Evolutionary conservation across 2,888 invertebrate genomes (phyloP), one percentile per base, ranked within the genome.

Genomic region (Amphipoea lucens): DNA sequence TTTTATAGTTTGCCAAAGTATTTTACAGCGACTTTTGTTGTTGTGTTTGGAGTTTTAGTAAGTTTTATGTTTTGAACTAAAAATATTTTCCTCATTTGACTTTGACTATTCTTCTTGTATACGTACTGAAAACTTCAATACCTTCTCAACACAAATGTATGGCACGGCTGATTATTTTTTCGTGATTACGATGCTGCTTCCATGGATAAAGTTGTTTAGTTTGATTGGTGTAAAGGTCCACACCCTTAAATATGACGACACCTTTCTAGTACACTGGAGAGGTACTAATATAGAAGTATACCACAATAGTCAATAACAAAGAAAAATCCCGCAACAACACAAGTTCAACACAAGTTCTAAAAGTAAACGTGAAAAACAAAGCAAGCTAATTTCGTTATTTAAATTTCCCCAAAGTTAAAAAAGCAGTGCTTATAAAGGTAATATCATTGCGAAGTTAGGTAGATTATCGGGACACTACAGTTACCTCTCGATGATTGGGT

Each of bases 401-500:
- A 87, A 89, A 90, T 90, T 90, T 84, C 40, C 63, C 73, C 71
- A 89, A 87, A 88, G 88, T 88, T 85, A 83, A 89, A 86, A 89
- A 87, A 85, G 63, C 88, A 85, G 82, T 83, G 82, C 87, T 87
- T 89, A 85, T 75, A 81, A 77, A 84, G 69, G 90, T 85, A 87
- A 86, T 90, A 82, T 85, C 72, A 89, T 88, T 81, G 82, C 82
- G 79, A 87, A 88, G 88, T 89, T 85, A 87, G 90, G 90, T 87
- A 83, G 84, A 90, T 90, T 88, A 90, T 82, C 81, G 85, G 88
- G 84, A 62, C 83, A 90, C 87, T 88, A 87, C 85, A 86, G 87
- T 84, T 83, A 84, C 83, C 90, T 87, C 83, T 85, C 91, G 89
- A 90, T 92, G 94, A 94, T 94, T 92, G 93, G 93, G 89, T 89